Conservation (phyloP, 2,113 vertebrate genomes). For the Spilogale gracilis region DNA sequence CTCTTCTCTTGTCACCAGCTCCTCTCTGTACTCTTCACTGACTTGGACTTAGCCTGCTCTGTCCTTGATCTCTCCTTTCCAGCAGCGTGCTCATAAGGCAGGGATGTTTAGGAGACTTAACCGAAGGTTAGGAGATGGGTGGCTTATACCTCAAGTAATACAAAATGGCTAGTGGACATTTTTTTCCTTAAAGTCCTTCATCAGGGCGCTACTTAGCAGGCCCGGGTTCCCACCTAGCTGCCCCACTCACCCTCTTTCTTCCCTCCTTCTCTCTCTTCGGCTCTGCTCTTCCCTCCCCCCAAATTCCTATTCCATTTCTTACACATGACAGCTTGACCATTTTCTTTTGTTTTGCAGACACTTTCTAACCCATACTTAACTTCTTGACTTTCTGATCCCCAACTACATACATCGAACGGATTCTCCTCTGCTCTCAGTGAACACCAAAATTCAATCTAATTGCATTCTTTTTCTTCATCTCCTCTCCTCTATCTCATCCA, state of each 20-base stretch:
- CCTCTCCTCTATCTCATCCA: neutral
- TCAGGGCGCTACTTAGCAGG: neutral
- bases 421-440: neutral
- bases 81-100: neutral
- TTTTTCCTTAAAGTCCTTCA: rapidly evolving
- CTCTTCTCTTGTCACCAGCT: neutral
- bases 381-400: neutral
- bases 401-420: neutral
- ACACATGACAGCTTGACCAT: rapidly evolving
- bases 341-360: neutral
- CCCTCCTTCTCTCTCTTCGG: rapidly evolving
- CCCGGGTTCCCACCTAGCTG: neutral
- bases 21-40: neutral
- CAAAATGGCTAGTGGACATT: neutral
- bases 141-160: neutral
- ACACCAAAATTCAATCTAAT: neutral
- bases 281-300: neutral
- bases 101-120: neutral
- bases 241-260: neutral
- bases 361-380: neutral
- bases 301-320: neutral
- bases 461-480: neutral
- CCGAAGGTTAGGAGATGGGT: neutral
- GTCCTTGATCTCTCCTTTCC: neutral
- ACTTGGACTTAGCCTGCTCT: neutral